These are phyloP conservation scores for Drosophila putrida DNA, from an alignment of 2,888 invertebrate genomes.

Conservation along the genomic window DNA sequence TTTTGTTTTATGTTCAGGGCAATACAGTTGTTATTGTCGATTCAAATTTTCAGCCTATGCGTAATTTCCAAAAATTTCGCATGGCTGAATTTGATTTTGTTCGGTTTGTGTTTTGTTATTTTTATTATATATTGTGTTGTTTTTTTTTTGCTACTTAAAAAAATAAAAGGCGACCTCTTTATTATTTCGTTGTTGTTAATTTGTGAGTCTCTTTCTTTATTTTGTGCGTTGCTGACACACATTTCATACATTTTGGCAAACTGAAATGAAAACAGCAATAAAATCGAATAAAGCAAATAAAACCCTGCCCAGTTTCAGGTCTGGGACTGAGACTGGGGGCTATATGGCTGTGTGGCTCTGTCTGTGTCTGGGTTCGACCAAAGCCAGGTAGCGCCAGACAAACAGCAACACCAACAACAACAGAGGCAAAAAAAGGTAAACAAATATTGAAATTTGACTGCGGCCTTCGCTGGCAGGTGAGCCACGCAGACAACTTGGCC, in stretches of 20 bases:
- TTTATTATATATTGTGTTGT: slow-evolving; percentile 47
- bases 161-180: slow-evolving; percentile 73
- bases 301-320: slow-evolving; percentile 44
- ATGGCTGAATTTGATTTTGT: slow-evolving; percentile 45
- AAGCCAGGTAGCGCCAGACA: slow-evolving; percentile 33
- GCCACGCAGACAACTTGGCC: slow-evolving; percentile 62
- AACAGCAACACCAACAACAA: slow-evolving; percentile 16
- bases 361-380: slow-evolving; percentile 5
- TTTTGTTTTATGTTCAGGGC: slow-evolving; percentile 26
- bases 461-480: slow-evolving; percentile 54
- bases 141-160: slow-evolving; percentile 11
- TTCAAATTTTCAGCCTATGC: slow-evolving; percentile 49
- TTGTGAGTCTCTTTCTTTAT: slow-evolving; percentile 51
- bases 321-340: slow-evolving; percentile 14
- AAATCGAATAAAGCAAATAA: slow-evolving; percentile 73
- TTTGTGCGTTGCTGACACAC: slow-evolving; percentile 67
- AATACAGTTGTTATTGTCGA: slow-evolving; percentile 10
- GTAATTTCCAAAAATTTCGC: slow-evolving; percentile 60
- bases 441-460: slow-evolving; percentile 65
- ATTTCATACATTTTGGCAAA: slow-evolving; percentile 56
- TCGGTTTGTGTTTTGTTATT: slow-evolving; percentile 36
- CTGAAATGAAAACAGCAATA: slow-evolving; percentile 62
- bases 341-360: neutral
- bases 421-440: slow-evolving; percentile 47
- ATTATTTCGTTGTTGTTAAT: slow-evolving; percentile 55